Evolutionary conservation across 2,797 vertebrate species (phyloP), one percentile per base, ranked within the genome.

Genomic region (Diceros bicornis): DNA sequence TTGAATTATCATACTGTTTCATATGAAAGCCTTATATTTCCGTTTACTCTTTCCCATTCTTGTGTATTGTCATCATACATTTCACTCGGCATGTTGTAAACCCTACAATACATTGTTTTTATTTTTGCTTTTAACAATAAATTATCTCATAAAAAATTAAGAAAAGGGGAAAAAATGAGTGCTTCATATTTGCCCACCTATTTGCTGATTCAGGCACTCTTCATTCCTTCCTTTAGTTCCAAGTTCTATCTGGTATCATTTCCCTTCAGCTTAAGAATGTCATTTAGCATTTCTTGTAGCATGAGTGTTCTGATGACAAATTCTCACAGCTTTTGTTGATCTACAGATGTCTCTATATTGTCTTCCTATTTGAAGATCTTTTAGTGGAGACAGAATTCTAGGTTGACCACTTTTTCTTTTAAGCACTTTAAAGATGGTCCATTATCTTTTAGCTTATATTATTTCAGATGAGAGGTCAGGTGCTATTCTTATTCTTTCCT

Each of bases 41-140:
- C n/a, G 44, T 57, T 85, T 86, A 75, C 27, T 87, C 6, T 23
- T 91, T 50, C 23, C n/a, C 71, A 21, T 95, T 72, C 89, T 93
- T 84, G 41, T 84, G 20, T 78, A 50, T 90, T 69, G 47, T 86
- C 47, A 61, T 27, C 41, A 61, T 81, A 75, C 27, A 29, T 89
- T 95, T 84, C 69, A 62, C 37, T 94, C 94, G 75, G 71, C 10
- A 27, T 37, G 4, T 81, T 94, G 52, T 55, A 81, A 69, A 32
- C 23, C 2, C 21, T 17, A 47, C 1, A 86, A 74, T 75, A 75
- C 44, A 82, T 61, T 78, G 44, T 86, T 71, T 57, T 79, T 75
- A 85, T 37, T 84, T 96, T 94, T 85, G 37, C 34, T 78, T 96
- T 97, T 87, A 77, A 47, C 23, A 66, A 8, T 91, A 69, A 82